Conservation (phyloP, 2,113 vertebrate genomes). For the Hydrolagus affinis region DNA sequence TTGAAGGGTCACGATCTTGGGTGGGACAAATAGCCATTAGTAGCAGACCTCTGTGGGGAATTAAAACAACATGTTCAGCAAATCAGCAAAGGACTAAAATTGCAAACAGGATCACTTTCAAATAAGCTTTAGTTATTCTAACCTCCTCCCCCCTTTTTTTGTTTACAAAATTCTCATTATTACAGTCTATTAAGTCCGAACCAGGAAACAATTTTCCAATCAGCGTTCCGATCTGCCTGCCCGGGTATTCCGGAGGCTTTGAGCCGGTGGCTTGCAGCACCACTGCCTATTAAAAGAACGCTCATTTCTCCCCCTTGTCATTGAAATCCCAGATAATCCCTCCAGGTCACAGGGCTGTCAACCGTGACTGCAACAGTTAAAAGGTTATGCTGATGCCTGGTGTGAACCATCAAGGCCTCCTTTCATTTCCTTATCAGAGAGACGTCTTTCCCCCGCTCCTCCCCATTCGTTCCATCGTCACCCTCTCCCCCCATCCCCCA, state of each 20-base stretch:
- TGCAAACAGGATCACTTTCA: background rate
- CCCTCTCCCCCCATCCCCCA: too few species aligned
- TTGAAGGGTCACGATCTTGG: too few species aligned
- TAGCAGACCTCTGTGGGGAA: too few species aligned
- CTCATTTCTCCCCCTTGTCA: slow-evolving; percentile 71
- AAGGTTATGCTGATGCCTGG: slow-evolving; percentile 76
- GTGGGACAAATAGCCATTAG: too few species aligned
- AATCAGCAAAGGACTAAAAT: too few species aligned
- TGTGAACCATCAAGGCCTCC: slow-evolving; percentile 65
- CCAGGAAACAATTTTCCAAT: slow-evolving; percentile 68
- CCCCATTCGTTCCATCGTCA: slow-evolving; percentile 40
- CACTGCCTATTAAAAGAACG: slow-evolving; percentile 61
- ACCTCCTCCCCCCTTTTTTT: background rate
- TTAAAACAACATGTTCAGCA: too few species aligned
- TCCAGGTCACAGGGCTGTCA: slow-evolving; percentile 69
- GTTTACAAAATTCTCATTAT: slow-evolving; percentile 35
- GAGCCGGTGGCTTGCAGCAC: slow-evolving; percentile 60
- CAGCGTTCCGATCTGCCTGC: slow-evolving; percentile 61
- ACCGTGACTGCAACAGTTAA: slow-evolving; percentile 69
- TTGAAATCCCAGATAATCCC: slow-evolving; percentile 76
- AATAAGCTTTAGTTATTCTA: background rate
- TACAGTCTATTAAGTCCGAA: slow-evolving; percentile 64
- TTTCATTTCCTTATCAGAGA: slow-evolving; percentile 50
- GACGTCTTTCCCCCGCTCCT: slow-evolving; percentile 46
- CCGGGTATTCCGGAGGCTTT: slow-evolving; percentile 59